These are phyloP conservation scores for Stigmatopora nigra DNA, from an alignment of 2,113 vertebrate genomes.

Conservation along the genomic window DNA sequence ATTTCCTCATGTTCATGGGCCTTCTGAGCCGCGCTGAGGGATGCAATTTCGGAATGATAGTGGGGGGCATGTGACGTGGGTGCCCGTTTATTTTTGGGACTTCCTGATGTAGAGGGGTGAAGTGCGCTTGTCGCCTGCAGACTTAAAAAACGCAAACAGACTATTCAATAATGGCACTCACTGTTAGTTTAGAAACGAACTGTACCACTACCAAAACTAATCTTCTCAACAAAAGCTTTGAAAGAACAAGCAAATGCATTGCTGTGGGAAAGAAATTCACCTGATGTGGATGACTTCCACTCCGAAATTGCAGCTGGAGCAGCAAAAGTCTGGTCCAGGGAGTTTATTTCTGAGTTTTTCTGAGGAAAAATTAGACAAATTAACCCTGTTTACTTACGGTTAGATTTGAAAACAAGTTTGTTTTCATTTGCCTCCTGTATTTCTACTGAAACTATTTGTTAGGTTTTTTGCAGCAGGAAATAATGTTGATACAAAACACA, in stretches of 20 bases:
- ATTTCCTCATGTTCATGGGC: constrained; percentile 53
- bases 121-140: constrained; percentile 68
- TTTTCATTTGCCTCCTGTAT: not conserved
- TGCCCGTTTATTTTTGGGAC: constrained; percentile 71
- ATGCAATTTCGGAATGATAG: constrained; percentile 40
- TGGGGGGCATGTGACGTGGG: constrained; percentile 39
- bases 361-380: constrained; percentile 8
- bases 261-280: constrained; percentile 49
- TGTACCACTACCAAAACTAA: not conserved
- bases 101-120: constrained; percentile 53
- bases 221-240: not conserved
- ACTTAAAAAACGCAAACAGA: constrained; percentile 52
- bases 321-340: constrained; percentile 61
- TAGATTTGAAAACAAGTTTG: not conserved
- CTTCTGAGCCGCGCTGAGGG: constrained; percentile 64
- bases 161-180: constrained; percentile 48
- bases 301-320: constrained; percentile 69
- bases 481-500: too few relatives aligned
- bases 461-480: too few relatives aligned
- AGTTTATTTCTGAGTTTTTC: constrained; percentile 66
- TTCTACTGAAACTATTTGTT: not conserved
- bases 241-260: not conserved
- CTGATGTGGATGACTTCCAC: constrained; percentile 70
- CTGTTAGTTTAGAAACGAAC: constrained; percentile 25
- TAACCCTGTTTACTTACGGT: not conserved